Evolutionary conservation across 2,888 invertebrate species (phyloP).

Genomic region (Molanna angustata): DNA sequence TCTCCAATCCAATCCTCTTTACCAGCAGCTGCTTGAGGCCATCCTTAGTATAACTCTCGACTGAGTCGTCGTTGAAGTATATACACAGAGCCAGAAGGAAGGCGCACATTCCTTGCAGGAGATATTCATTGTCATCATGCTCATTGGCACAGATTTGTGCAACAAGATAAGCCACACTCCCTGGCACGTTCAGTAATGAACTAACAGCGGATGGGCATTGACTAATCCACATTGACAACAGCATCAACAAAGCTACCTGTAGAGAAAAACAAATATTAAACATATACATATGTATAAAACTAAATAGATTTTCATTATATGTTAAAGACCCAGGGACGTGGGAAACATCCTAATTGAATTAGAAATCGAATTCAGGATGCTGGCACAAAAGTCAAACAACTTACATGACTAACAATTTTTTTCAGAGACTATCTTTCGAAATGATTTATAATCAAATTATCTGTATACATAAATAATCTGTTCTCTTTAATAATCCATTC

Average conservation of each 20-base stretch:
- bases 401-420: too few relatives aligned
- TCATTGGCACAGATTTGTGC: conserved; percentile 79
- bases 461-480: too few relatives aligned
- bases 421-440: too few relatives aligned
- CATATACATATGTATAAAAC: background rate
- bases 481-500: too few relatives aligned
- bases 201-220: conserved; percentile 81
- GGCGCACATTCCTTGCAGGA: conserved; percentile 86
- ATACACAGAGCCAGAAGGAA: conserved; percentile 92
- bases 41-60: conserved; percentile 71
- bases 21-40: conserved; percentile 80
- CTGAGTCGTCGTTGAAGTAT: conserved; percentile 82
- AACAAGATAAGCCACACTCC: conserved; percentile 81
- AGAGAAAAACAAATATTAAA: too few relatives aligned
- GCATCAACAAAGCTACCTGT: conserved; percentile 82
- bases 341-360: too few relatives aligned
- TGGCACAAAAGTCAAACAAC: too few relatives aligned
- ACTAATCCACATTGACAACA: conserved; percentile 85
- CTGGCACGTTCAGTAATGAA: conserved; percentile 74
- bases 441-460: too few relatives aligned
- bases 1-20: conserved; percentile 87
- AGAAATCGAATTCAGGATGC: too few relatives aligned
- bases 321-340: too few relatives aligned
- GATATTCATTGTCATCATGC: conserved; percentile 86
- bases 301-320: background rate